Evolutionary conservation across 2,113 vertebrate genomes (phyloP).

Genomic region (Chaetops frenatus): DNA sequence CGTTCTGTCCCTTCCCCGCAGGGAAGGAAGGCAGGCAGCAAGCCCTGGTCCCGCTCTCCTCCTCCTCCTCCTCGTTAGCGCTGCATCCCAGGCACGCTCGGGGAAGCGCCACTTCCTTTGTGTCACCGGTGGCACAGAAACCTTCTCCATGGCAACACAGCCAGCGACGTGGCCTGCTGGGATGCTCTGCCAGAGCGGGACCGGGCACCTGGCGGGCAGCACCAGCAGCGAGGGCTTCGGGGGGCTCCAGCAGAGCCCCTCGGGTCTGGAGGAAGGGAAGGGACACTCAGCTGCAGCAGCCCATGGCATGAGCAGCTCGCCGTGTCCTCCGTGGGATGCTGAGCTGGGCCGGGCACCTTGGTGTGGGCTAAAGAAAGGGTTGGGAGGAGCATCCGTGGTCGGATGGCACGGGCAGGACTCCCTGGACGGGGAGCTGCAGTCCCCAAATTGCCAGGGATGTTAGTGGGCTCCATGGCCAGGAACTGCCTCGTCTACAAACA

Average conservation of each 20-base stretch:
- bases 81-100: conserved; percentile 28
- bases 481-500: conserved; percentile 19
- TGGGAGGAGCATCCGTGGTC: fast-evolving
- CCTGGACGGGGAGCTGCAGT: not conserved
- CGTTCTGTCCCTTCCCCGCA: not conserved
- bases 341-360: fast-evolving
- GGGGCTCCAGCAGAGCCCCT: not conserved
- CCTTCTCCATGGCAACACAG: conserved; percentile 64
- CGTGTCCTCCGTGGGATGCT: fast-evolving
- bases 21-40: not conserved
- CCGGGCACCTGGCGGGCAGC: not conserved
- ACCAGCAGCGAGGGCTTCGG: fast-evolving
- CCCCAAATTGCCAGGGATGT: not conserved
- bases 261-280: not conserved
- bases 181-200: not conserved
- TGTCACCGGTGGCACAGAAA: not conserved
- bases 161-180: not conserved
- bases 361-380: not conserved
- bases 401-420: not conserved
- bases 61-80: not conserved
- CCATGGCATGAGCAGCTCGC: fast-evolving
- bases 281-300: too few relatives aligned
- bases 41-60: not conserved
- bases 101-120: conserved; percentile 11
- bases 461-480: not conserved